Evolutionary conservation across 92 coral and sea anemone genomes (phyloP).

Genomic region (Actinostola sp.): DNA sequence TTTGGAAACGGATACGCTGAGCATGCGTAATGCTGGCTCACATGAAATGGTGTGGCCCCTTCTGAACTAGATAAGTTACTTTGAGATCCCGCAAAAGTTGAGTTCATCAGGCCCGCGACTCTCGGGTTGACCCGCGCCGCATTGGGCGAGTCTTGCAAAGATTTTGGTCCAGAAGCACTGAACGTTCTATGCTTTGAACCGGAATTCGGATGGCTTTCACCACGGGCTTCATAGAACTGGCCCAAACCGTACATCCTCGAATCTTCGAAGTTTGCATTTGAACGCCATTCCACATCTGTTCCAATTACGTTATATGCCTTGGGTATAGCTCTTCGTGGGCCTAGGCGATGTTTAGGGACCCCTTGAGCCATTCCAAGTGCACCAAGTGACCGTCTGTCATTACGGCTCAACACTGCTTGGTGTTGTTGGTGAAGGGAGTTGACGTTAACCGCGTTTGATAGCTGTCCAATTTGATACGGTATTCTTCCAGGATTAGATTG

Average conservation of each 20-base stretch:
- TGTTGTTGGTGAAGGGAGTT: slow-evolving; percentile 64
- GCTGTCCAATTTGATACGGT: slow-evolving; percentile 68
- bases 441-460: slow-evolving; percentile 68
- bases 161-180: slow-evolving; percentile 78
- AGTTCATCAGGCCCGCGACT: slow-evolving; percentile 30
- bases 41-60: slow-evolving; percentile 55
- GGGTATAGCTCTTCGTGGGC: slow-evolving; percentile 67
- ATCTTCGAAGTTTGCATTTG: slow-evolving; percentile 51
- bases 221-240: slow-evolving; percentile 54
- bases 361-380: slow-evolving; percentile 71
- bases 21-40: slow-evolving; percentile 82
- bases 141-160: slow-evolving; percentile 54
- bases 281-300: slow-evolving; percentile 71
- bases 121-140: slow-evolving; percentile 67
- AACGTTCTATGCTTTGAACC: slow-evolving; percentile 75
- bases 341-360: slow-evolving; percentile 71
- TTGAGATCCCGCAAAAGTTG: slow-evolving; percentile 56
- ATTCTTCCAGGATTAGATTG: slow-evolving; percentile 46
- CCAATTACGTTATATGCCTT: slow-evolving; percentile 43
- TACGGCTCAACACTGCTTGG: slow-evolving; percentile 61
- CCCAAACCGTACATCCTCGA: slow-evolving; percentile 21
- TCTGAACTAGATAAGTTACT: slow-evolving; percentile 68
- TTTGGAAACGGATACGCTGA: slow-evolving; percentile 80
- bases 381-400: slow-evolving; percentile 87
- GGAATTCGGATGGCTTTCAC: slow-evolving; percentile 61